Base-by-base conservation (phyloP, 2,888 invertebrate species). In the Torymus texanus region DNA sequence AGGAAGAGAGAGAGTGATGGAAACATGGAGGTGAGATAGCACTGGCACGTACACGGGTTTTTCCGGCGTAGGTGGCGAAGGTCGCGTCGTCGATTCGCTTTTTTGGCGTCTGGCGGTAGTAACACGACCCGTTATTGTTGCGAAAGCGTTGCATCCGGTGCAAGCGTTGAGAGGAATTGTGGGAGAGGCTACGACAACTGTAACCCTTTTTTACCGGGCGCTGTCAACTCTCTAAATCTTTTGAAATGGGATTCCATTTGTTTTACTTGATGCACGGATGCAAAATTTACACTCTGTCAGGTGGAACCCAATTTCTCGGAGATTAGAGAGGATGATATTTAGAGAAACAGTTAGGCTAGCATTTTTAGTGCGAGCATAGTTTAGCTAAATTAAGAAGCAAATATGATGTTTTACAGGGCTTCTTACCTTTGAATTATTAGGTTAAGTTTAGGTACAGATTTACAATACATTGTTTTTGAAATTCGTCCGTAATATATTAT, bases 81-180 rank as follows among this genome's bases (percentile, higher is more conserved):
- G 4, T 29, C n/a, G 63, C 63, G 2, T 62, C 29, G 24, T 5
- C 14, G 41, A 63, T 63, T 50, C n/a, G 63, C 24, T 16, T 2
- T 10, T 63, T 21, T n/a, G 67, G 5, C 5, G 29, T 29, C 29
- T 14, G 21, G 67, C 12, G 14, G 67, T 41, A 21, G 18, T 53
- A 24, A 12, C 67, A 13, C 55, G 67, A n/a, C 18, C 18, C 18
- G 51, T 21, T 13, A 18, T 21, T 16, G 41, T 41, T 2, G 18
- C 2, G 29, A 16, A 51, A 50, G 61, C 51, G 14, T 14, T 14
- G 51, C 51, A 14, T 21, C n/a, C n/a, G 14, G 12, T n/a, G 24
- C 5, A 41, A 21, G 21, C 68, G 16, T 51, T 16, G 61, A 3
- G 59, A 50, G 71, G 51, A 50, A 61, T 53, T 71, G 51, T 21